Evolutionary conservation across 2,113 vertebrate genomes (phyloP).

Genomic region (Clarias magur): DNA sequence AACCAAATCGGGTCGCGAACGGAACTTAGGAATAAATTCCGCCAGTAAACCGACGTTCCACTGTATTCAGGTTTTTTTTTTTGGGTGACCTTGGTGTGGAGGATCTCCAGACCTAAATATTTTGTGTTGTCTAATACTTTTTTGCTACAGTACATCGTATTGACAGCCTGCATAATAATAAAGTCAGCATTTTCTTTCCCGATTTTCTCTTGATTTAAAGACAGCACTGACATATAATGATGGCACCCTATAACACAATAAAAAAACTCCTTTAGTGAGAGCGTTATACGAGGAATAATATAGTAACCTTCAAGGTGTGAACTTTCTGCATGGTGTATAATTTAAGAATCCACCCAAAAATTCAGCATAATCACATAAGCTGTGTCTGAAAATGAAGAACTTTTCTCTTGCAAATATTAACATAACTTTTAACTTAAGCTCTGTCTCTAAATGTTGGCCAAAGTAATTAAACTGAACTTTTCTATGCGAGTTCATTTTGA

Average conservation of each 20-base stretch:
- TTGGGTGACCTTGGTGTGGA: too few species aligned
- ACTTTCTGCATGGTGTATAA: not conserved
- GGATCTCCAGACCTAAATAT: not conserved
- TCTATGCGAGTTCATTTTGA: slow-evolving; percentile 8
- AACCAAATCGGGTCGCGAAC: too few species aligned
- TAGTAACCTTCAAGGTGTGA: not conserved
- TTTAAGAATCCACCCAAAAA: not conserved
- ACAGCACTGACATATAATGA: not conserved
- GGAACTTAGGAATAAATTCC: too few species aligned
- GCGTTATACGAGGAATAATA: not conserved
- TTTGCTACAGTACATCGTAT: not conserved
- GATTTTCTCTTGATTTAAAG: not conserved
- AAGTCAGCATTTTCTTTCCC: not conserved
- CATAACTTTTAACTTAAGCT: not conserved
- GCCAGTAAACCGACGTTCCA: too few species aligned
- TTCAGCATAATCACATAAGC: not conserved
- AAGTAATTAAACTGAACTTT: slow-evolving; percentile 43
- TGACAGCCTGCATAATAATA: not conserved
- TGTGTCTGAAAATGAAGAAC: not conserved
- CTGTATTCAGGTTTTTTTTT: too few species aligned
- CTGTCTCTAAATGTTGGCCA: slow-evolving; percentile 1
- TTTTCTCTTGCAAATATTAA: not conserved
- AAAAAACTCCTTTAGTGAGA: not conserved
- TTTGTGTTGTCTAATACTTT: not conserved
- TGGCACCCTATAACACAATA: not conserved